Conservation (phyloP, 1,140 invertebrate species). For the Ceratina calcarata region DNA sequence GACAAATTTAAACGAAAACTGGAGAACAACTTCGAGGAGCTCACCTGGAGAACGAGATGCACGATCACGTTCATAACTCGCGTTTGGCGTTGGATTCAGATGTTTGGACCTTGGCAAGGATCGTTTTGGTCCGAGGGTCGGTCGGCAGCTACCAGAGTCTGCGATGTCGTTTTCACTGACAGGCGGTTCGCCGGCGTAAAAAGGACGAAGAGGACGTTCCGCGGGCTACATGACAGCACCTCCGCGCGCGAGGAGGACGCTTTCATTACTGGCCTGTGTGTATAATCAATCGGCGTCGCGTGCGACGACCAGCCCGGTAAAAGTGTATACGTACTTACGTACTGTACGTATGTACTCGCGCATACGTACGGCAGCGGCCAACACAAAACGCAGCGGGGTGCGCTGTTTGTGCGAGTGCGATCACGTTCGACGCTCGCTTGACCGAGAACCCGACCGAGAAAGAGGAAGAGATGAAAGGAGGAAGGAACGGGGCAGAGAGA, state of each 20-base stretch:
- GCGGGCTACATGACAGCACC: constrained; percentile 61
- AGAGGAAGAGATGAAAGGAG: constrained; percentile 14
- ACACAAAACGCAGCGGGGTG: constrained; percentile 4
- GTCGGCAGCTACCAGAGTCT: neutral
- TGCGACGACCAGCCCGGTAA: constrained; percentile 54
- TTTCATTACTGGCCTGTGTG: constrained; percentile 69
- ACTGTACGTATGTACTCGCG: too few relatives aligned
- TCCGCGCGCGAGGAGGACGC: constrained; percentile 62
- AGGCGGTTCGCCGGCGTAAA: constrained; percentile 11
- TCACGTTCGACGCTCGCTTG: constrained; percentile 28
- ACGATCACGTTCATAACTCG: constrained; percentile 66
- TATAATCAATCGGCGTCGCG: constrained; percentile 63
- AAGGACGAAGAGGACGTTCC: constrained; percentile 19
- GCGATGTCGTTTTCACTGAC: constrained; percentile 45
- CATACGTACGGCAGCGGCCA: constrained; percentile 17
- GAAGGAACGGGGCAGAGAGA: constrained; percentile 45
- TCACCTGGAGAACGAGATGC: constrained; percentile 63
- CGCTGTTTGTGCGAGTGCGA: neutral
- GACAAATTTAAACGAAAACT: too few relatives aligned
- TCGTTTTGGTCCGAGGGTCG: neutral
- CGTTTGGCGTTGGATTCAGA: constrained; percentile 28
- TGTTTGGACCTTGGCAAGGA: constrained; percentile 11
- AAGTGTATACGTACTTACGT: constrained; percentile 30
- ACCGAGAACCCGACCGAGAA: constrained; percentile 38
- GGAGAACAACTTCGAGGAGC: neutral